Conservation (phyloP, 2,797 vertebrate genomes). For the Carduelis carduelis region DNA sequence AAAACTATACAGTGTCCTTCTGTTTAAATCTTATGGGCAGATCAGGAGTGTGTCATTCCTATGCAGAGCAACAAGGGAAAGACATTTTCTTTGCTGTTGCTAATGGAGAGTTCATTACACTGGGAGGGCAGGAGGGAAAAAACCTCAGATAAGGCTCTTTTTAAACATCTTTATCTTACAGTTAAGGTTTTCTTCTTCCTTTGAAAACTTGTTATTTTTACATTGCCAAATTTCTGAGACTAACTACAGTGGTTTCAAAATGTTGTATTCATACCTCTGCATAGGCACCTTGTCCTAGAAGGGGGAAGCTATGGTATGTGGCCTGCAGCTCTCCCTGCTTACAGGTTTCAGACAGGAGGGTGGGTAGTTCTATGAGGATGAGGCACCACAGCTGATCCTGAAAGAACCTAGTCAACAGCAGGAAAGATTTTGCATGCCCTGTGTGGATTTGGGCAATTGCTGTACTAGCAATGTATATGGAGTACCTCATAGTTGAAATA, state of each 20-base stretch:
- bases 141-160: not conserved
- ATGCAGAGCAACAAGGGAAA: not conserved
- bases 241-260: not conserved
- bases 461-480: not conserved
- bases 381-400: not conserved
- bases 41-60: not conserved
- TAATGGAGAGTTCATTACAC: not conserved
- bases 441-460: not conserved
- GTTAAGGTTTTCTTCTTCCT: not conserved
- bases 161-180: not conserved
- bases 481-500: not conserved
- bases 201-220: not conserved
- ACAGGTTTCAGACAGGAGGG: not conserved
- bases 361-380: not conserved
- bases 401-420: not conserved
- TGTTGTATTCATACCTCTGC: not conserved
- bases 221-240: not conserved
- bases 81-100: not conserved
- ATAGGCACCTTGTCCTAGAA: not conserved
- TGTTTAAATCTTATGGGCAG: not conserved
- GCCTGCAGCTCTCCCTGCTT: fast-evolving
- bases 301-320: not conserved
- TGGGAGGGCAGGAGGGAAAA: not conserved
- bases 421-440: not conserved
- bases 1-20: not conserved